A percentile compares a stretch with the other conserved stretches of the same genome.
phyloP scores from a whole-genome alignment of 1,140 invertebrate species.

The Rhagoletis pomonella region DNA sequence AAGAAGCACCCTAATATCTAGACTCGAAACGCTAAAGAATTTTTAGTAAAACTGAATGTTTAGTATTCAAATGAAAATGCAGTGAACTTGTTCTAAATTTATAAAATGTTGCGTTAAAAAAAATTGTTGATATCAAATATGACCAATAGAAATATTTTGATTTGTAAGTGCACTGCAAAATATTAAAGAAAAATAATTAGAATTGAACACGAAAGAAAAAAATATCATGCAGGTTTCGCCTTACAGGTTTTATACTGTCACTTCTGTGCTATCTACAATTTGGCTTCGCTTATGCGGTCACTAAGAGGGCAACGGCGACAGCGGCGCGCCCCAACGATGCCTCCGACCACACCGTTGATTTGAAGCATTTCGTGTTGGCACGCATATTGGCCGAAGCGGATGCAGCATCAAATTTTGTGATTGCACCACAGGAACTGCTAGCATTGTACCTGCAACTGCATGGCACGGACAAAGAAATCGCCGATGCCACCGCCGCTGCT shows the following conservation, averaged over 20 bases:
- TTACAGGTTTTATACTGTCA: neutral
- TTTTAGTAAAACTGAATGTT: neutral
- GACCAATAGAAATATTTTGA: neutral
- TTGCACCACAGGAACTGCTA: constrained; percentile 33
- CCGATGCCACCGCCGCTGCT: neutral
- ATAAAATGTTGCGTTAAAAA: neutral
- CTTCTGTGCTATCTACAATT: no score
- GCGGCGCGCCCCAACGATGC: neutral
- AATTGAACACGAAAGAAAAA: no score
- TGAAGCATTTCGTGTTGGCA: constrained; percentile 12
- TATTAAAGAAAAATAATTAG: no score
- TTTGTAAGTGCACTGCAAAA: neutral
- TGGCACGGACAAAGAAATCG: constrained; percentile 40
- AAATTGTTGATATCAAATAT: neutral
- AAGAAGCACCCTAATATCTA: neutral
- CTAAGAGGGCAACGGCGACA: neutral
- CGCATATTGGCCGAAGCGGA: constrained; percentile 25
- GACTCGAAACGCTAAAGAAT: no score
- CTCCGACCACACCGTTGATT: constrained; percentile 4
- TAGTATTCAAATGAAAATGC: neutral
- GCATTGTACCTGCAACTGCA: constrained; percentile 43
- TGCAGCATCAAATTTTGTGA: constrained; percentile 10
- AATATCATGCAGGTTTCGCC: neutral
- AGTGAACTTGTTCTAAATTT: neutral
- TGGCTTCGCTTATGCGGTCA: neutral